phyloP scores from a whole-genome alignment of 2,113 vertebrate genomes.

The Calonectris borealis region DNA sequence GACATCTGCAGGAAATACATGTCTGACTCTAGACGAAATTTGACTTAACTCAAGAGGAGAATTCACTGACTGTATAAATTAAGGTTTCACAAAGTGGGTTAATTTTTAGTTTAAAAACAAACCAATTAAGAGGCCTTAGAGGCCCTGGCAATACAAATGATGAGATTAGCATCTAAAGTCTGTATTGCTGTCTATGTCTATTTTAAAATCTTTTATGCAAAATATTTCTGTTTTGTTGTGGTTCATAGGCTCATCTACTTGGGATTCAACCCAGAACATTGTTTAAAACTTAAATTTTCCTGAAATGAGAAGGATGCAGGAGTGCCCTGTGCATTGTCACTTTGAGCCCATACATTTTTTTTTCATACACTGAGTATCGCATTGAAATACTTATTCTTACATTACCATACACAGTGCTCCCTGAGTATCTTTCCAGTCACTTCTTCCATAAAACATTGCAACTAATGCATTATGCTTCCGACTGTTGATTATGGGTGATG shows the following conservation, averaged over 20 bases:
- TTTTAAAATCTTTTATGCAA: background rate
- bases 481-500: background rate
- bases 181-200: background rate
- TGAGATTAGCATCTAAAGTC: background rate
- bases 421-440: background rate
- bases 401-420: background rate
- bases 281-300: background rate
- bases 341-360: background rate
- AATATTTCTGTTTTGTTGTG: background rate
- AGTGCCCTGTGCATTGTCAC: accelerated
- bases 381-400: background rate
- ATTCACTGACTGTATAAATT: background rate
- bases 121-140: background rate
- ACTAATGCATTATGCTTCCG: background rate
- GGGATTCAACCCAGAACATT: background rate
- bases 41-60: background rate
- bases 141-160: background rate
- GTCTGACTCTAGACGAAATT: background rate
- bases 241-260: background rate
- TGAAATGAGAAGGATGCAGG: background rate
- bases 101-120: background rate
- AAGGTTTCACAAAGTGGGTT: background rate
- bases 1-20: background rate
- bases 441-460: slow-evolving; percentile 16
- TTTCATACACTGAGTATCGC: background rate